A percentile compares a stretch with the other conserved stretches of the same genome.
Conservation (phyloP, 1,140 invertebrate genomes). For the Samia ricini region DNA sequence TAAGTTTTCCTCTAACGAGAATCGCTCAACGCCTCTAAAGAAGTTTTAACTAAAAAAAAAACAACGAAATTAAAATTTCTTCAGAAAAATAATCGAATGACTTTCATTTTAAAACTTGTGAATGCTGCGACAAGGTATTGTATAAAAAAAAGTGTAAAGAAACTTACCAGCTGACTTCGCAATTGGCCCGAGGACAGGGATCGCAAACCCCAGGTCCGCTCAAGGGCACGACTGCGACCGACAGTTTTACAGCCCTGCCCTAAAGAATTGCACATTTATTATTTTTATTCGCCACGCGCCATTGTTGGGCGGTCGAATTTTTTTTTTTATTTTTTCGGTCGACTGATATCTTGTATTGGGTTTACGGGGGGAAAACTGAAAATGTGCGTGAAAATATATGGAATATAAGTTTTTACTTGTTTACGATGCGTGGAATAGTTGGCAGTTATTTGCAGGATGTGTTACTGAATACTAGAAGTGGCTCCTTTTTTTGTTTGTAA, state of each 20-base stretch:
- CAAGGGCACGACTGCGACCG: constrained; percentile 56
- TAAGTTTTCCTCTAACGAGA: too few species aligned
- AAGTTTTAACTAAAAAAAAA: not conserved
- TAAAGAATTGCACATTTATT: constrained; percentile 70
- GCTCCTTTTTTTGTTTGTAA: not conserved
- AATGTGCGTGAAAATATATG: constrained; percentile 5
- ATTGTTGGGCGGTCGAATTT: constrained; percentile 34
- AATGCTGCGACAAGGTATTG: not conserved
- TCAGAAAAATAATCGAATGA: not conserved
- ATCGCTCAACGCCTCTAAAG: too few species aligned
- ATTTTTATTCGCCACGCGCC: constrained; percentile 61
- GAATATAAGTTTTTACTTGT: constrained; percentile 1
- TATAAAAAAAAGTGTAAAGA: not conserved
- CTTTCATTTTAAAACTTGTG: not conserved
- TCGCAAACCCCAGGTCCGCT: constrained; percentile 20
- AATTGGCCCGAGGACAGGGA: not conserved
- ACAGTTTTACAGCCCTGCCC: constrained; percentile 64
- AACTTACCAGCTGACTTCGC: not conserved
- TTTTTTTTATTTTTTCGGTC: constrained; percentile 49
- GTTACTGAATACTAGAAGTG: not conserved
- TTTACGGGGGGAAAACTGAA: constrained; percentile 1
- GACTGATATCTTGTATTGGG: constrained; percentile 45
- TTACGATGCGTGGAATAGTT: not conserved
- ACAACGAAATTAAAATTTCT: not conserved
- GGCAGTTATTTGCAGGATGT: not conserved